phyloP scores from a whole-genome alignment of 1,140 invertebrate species.

The Drosophila lacertosa region DNA sequence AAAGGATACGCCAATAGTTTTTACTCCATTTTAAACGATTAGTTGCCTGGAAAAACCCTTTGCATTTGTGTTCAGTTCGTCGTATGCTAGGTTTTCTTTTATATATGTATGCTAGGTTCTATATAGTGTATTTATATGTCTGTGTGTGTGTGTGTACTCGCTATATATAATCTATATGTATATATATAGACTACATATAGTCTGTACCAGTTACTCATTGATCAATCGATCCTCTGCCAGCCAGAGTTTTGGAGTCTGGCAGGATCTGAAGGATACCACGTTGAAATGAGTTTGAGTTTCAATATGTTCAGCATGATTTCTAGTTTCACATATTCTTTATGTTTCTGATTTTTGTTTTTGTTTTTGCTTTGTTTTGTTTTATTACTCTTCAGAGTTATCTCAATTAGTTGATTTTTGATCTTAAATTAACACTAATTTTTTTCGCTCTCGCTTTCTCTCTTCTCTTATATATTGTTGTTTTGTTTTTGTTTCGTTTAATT shows the following conservation, averaged over 20 bases:
- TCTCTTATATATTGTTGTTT: conserved; percentile 34
- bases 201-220: too few species aligned
- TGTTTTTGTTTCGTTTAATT: conserved; percentile 51
- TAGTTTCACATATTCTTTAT: conserved; percentile 30
- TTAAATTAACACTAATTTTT: conserved; percentile 73
- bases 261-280: conserved; percentile 9
- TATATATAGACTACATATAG: neutral
- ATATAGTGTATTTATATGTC: conserved; percentile 10
- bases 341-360: too few species aligned
- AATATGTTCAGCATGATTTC: conserved; percentile 63
- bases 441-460: conserved; percentile 28
- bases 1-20: conserved; percentile 51
- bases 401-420: conserved; percentile 53
- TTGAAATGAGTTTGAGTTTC: conserved; percentile 45
- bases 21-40: conserved; percentile 29
- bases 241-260: conserved; percentile 21
- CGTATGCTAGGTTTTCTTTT: conserved; percentile 55
- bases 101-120: too few species aligned
- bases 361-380: conserved; percentile 41
- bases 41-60: conserved; percentile 49
- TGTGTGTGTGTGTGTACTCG: conserved; percentile 15
- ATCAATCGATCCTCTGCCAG: too few species aligned
- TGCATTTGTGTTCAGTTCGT: conserved; percentile 59
- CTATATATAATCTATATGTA: conserved; percentile 32
- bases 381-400: conserved; percentile 40